Base-by-base conservation (phyloP, 2,113 vertebrate genomes). In the Pedionomus torquatus region DNA sequence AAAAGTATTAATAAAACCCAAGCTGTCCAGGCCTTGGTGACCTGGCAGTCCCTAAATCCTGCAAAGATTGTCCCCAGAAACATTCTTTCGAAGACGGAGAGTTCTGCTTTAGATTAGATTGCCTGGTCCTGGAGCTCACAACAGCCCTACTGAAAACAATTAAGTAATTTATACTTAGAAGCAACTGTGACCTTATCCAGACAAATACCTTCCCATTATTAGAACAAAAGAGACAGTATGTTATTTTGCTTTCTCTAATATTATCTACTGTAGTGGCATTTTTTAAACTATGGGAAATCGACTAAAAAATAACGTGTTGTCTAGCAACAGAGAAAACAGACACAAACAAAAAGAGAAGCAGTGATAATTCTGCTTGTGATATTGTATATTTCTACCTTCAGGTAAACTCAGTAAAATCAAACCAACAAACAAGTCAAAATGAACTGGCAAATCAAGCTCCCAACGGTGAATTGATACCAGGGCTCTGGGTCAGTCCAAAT, bases 241-340 rank as follows among this genome's bases (percentile, higher is more conserved):
- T 83, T 97, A 55, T 90, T 94, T 94, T 95, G 89, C 94, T 97
- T 94, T 97, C 96, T 90, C 83, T 94, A 91, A 89, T 94, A 96
- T 96, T 92, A 95, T 92, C 71, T 96, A 77, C 85, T 90, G 16
- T 66, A 44, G 64, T 60, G 93, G 49, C 89, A 88, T 91, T 98
- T 97, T 96, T 90, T 91, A 93, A 96, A 97, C 88, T 75, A 90
- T 80, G 93, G 69, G 84, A 97, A 97, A 97, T 95, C 35, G 89
- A 93, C 96, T 97, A 23, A 97, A 97, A 97, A 66, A 79, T 60
- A 91, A 48, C 65, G 65, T 13, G 86, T 94, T 96, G 94, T 96
- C 91, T 97, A 97, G 97, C 94, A 98, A 98, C 97, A 63, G 58
- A 68, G 84, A 94, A 93, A 94, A 89, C 69, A 96, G 65, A 78